These are phyloP conservation scores for Pomatostomus ruficeps DNA, from an alignment of 2,113 vertebrate species.

Conservation along the genomic window DNA sequence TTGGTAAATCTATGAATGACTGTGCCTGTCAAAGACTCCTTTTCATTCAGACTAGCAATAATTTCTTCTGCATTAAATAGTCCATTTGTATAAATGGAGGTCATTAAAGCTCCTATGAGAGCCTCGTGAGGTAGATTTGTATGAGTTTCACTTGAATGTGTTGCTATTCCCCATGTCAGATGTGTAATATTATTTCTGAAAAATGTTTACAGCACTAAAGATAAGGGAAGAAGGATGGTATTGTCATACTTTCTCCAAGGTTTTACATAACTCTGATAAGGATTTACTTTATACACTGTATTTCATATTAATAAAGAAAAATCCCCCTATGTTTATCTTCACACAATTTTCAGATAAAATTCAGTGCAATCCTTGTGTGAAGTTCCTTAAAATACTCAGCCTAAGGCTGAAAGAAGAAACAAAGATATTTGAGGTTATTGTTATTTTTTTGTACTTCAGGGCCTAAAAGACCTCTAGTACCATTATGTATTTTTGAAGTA, in stretches of 20 bases:
- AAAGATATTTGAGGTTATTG: neutral
- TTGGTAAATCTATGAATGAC: constrained; percentile 23
- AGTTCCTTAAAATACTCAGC: neutral
- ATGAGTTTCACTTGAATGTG: neutral
- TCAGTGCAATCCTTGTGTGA: neutral
- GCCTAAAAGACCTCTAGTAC: neutral
- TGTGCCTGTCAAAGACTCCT: constrained; percentile 21
- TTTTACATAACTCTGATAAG: neutral
- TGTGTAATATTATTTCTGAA: constrained; percentile 18
- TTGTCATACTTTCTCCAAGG: neutral
- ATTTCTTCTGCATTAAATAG: constrained; percentile 30
- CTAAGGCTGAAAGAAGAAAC: neutral
- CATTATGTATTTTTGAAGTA: neutral
- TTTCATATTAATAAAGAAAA: neutral
- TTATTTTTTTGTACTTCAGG: neutral
- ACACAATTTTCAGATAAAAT: neutral
- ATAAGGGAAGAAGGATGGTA: neutral
- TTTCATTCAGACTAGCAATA: constrained; percentile 30
- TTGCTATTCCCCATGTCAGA: neutral
- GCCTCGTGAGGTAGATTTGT: neutral
- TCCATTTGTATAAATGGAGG: constrained; percentile 10
- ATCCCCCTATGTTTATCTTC: neutral
- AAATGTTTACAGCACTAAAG: constrained; percentile 6
- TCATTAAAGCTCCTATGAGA: constrained; percentile 44
- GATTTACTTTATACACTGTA: neutral